These are phyloP conservation scores for Epinephelus awoara DNA, from an alignment of 2,797 vertebrate genomes.

Conservation along the genomic window DNA sequence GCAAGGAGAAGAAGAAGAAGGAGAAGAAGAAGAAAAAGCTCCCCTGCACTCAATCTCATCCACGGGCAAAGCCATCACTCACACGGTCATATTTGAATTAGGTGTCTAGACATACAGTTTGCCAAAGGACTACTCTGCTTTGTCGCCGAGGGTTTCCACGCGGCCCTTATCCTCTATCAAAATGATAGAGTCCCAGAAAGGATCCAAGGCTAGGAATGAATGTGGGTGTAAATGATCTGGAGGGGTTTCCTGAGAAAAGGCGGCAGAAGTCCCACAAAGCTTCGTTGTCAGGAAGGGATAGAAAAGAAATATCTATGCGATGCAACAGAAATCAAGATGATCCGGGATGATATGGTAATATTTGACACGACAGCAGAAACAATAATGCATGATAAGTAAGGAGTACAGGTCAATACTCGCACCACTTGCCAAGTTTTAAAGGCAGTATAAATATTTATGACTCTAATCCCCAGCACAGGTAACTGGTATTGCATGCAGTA, in stretches of 20 bases:
- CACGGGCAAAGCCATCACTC: conserved; percentile 78
- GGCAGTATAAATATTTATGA: conserved; percentile 36
- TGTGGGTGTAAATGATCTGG: conserved; percentile 58
- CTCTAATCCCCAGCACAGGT: conserved; percentile 12
- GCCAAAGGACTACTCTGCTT: conserved; percentile 72
- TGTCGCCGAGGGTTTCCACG: conserved; percentile 54
- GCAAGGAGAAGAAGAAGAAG: conserved; percentile 33
- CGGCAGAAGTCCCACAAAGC: conserved; percentile 28
- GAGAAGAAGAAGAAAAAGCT: conserved; percentile 9
- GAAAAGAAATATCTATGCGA: conserved; percentile 6
- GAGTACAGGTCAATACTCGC: conserved; percentile 8
- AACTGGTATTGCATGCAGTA: conserved; percentile 8
- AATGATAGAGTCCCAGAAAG: conserved; percentile 62
- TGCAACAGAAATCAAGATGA: conserved; percentile 8
- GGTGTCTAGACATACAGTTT: conserved; percentile 81
- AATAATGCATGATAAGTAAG: not conserved
- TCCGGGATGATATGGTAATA: not conserved
- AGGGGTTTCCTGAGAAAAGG: conserved; percentile 55
- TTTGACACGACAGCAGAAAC: conserved; percentile 6
- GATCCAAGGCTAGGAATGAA: conserved; percentile 53
- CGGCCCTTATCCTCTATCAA: conserved; percentile 71
- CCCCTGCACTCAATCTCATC: conserved; percentile 69
- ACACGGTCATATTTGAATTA: conserved; percentile 79
- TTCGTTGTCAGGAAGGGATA: conserved; percentile 5
- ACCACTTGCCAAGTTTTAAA: not conserved